A percentile compares a stretch with the other conserved stretches of the same genome.
Evolutionary conservation across 2,888 invertebrate species (phyloP).

Genomic region (Poecilobothrus nobilitatus): DNA sequence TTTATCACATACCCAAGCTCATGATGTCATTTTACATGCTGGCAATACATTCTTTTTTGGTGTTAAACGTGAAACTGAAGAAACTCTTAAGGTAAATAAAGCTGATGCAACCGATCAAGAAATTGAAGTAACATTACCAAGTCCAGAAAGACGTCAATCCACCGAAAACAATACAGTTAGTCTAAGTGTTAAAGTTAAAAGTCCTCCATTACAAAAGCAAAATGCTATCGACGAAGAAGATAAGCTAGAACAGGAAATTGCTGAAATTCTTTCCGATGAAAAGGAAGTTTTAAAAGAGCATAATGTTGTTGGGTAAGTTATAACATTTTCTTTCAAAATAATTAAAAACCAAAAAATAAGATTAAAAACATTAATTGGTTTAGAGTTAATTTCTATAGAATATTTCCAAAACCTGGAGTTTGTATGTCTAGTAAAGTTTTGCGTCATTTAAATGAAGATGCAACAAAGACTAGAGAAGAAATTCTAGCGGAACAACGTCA

Average conservation of each 20-base stretch:
- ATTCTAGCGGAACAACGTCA: conserved; percentile 51
- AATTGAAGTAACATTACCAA: background rate
- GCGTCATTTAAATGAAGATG: conserved; percentile 53
- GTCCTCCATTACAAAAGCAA: background rate
- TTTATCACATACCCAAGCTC: conserved; percentile 69
- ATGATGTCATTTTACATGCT: conserved; percentile 60
- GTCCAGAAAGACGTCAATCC: conserved; percentile 13
- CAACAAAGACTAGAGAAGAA: conserved; percentile 46
- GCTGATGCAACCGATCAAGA: conserved; percentile 16
- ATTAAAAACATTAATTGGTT: conserved; percentile 29
- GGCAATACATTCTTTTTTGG: conserved; percentile 64
- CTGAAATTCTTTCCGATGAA: conserved; percentile 58
- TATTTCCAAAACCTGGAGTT: conserved; percentile 55
- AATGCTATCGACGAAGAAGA: conserved; percentile 22
- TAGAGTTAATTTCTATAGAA: conserved; percentile 61
- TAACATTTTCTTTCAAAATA: background rate
- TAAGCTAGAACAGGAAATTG: conserved; percentile 53
- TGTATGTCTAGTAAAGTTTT: conserved; percentile 61
- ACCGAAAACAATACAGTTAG: background rate
- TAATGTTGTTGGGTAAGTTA: conserved; percentile 55
- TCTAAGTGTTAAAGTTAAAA: background rate
- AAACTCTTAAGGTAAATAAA: background rate
- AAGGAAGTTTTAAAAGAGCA: conserved; percentile 59
- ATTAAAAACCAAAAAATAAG: background rate
- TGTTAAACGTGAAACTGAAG: conserved; percentile 22